These are phyloP conservation scores for Oithona nana DNA, from an alignment of 2,888 invertebrate species.

Conservation along the genomic window DNA sequence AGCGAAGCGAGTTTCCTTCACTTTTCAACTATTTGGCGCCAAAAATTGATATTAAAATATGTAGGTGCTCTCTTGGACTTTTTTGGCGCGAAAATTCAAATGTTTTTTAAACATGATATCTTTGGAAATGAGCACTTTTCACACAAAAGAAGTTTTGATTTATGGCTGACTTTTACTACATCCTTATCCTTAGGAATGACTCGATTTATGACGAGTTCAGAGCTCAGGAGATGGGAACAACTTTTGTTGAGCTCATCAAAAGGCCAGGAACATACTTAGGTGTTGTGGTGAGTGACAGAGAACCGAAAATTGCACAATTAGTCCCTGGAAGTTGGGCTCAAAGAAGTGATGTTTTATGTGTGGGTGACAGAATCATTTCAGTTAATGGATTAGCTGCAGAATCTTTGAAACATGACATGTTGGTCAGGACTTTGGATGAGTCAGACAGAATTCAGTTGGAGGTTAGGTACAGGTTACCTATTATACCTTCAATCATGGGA, in stretches of 20 bases:
- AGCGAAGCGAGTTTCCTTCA: too few species aligned
- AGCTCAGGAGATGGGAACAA: not conserved
- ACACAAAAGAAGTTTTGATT: too few species aligned
- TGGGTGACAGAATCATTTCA: conserved; percentile 58
- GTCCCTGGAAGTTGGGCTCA: conserved; percentile 48
- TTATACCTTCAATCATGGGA: conserved; percentile 24
- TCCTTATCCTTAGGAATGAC: not conserved
- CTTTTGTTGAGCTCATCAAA: conserved; percentile 18
- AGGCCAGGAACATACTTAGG: conserved; percentile 13
- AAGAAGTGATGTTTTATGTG: conserved; percentile 53
- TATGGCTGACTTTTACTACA: not conserved
- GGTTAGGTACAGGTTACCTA: conserved; percentile 54
- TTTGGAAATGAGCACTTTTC: too few species aligned
- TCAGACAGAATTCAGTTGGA: conserved; percentile 55
- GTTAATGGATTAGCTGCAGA: conserved; percentile 43
- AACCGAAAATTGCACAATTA: conserved; percentile 47
- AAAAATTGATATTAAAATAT: too few species aligned
- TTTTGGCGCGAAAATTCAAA: too few species aligned
- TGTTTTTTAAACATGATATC: too few species aligned
- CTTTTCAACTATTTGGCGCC: too few species aligned
- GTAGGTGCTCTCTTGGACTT: too few species aligned
- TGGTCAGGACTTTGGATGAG: conserved; percentile 39
- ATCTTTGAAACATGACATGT: not conserved
- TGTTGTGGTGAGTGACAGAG: conserved; percentile 30
- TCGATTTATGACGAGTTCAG: conserved; percentile 1